A percentile compares a stretch with the other conserved stretches of the same genome.
Conservation (phyloP, 2,113 vertebrate species). For the Sinocyclocheilus anshuiensis region DNA sequence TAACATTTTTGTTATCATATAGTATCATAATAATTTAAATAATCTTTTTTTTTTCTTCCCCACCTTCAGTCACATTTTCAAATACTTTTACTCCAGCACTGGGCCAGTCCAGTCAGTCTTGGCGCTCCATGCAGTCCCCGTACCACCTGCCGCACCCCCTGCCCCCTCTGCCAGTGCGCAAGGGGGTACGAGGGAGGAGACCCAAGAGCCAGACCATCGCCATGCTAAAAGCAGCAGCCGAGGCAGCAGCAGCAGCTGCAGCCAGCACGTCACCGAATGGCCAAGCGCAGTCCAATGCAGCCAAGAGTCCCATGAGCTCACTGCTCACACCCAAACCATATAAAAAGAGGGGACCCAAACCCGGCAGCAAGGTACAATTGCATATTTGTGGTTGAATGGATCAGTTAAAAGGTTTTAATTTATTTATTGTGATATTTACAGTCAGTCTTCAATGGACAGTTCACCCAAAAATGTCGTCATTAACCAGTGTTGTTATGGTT, state of each 20-base stretch:
- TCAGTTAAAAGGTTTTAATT: background rate
- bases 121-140: constrained; percentile 86
- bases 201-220: constrained; percentile 81
- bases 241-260: constrained; percentile 67
- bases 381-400: background rate
- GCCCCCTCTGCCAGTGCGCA: constrained; percentile 81
- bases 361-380: constrained; percentile 85
- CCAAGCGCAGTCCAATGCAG: constrained; percentile 69
- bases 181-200: constrained; percentile 82
- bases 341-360: constrained; percentile 86
- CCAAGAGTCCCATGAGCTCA: constrained; percentile 70
- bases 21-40: background rate
- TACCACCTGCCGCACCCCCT: constrained; percentile 82
- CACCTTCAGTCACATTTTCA: constrained; percentile 79
- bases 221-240: constrained; percentile 77
- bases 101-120: constrained; percentile 77
- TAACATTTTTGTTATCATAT: background rate
- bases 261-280: constrained; percentile 76
- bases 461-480: background rate
- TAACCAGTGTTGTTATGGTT: background rate
- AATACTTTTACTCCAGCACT: constrained; percentile 79
- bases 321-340: constrained; percentile 78
- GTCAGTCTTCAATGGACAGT: background rate
- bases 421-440: background rate
- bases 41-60: constrained; percentile 37